phyloP scores from a whole-genome alignment of 2,113 vertebrate genomes.

The Phaethon lepturus region DNA sequence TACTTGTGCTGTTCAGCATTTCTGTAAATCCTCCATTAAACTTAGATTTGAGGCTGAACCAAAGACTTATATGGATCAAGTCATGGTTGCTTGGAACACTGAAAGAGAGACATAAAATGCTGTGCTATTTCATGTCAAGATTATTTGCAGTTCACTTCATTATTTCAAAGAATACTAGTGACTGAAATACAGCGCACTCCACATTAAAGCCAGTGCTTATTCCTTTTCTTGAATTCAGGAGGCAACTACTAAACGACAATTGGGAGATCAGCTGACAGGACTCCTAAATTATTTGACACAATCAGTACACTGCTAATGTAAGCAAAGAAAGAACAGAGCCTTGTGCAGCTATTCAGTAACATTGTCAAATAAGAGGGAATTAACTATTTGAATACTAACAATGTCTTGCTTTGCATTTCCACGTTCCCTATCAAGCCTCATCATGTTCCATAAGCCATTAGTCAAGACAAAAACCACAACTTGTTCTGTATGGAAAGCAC shows the following conservation, averaged over 20 bases:
- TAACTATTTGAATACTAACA: neutral
- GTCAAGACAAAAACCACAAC: neutral
- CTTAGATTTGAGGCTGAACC: conserved; percentile 34
- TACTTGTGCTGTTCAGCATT: conserved; percentile 42
- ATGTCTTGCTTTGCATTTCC: neutral
- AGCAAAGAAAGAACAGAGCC: conserved; percentile 3
- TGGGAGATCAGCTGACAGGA: neutral
- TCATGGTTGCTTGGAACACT: conserved; percentile 54
- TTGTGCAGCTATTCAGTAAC: neutral
- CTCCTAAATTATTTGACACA: conserved; percentile 13
- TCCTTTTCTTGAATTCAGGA: conserved; percentile 1
- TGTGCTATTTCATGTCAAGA: conserved; percentile 29
- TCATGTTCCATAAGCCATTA: neutral
- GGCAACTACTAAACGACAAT: neutral
- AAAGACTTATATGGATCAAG: conserved; percentile 57
- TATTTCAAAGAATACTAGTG: conserved; percentile 11
- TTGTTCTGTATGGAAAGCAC: neutral
- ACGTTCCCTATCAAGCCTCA: neutral
- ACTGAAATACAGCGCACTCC: conserved; percentile 5
- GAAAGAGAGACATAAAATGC: conserved; percentile 43
- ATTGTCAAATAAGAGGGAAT: neutral
- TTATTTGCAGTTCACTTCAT: conserved; percentile 37
- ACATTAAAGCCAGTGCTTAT: neutral
- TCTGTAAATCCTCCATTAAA: conserved; percentile 68
- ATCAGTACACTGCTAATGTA: neutral